Base-by-base conservation (phyloP, 2,113 vertebrate species). In the Gasterosteus aculeatus region DNA sequence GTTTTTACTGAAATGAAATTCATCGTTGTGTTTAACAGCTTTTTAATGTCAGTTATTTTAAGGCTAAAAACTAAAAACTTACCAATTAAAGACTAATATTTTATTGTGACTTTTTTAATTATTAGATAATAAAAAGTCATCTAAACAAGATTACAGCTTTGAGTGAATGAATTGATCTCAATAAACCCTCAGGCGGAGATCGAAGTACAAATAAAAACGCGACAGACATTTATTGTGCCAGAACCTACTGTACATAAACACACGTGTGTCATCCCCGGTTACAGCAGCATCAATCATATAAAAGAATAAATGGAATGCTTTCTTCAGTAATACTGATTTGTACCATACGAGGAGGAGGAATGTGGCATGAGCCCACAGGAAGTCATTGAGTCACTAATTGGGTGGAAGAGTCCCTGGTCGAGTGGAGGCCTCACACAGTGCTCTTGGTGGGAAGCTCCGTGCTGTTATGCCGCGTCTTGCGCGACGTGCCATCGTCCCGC, bases 381-480 rank as follows among this genome's bases (percentile, higher is more conserved):
- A 60, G 83, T 77, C 76, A 42, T 63, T 59, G 10, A 58, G 49
- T 80, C 49, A 58, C 47, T 75, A 1, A 1, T 26, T 26, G 22
- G 22, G 22, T 26, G 22, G 22, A 26, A 26, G 22, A 26, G 22
- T 26, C 22, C 22, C 22, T 26, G 41, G 51, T 35, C 61, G n/a
- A 41, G 57, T 22, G 67, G 77, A 78, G 82, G 85, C 82, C 69
- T 92, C 92, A 94, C 87, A 82, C 93, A 78, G 91, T 82, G 87
- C 92, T 94, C 87, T 94, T 94, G 90, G 93, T 93, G 85, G 98
- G 98, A 93, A 98, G 94, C 91, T 99, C 98, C 77, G 97, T 98
- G 94, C 98, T 99, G 91, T 99, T 99, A 91, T 99, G 98, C 87
- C 98, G 96, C 4, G 98, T 99, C 93, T 99, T 99, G 83, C 98